Base-by-base conservation (phyloP, 2,113 vertebrate species). In the Forbesichthys agassizii region DNA sequence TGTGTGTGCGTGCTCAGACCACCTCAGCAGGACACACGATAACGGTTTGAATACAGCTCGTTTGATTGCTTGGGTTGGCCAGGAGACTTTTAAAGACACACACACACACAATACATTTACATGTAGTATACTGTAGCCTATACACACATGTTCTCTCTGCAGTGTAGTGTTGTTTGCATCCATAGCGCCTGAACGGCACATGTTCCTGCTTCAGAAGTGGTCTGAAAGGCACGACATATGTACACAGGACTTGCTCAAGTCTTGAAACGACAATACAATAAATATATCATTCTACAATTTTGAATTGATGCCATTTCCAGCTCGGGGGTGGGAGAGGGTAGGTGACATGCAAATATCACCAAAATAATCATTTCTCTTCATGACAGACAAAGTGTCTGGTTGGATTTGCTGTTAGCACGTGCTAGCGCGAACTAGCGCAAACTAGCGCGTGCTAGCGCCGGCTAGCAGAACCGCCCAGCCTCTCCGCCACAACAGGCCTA, bases 161-260 rank as follows among this genome's bases (percentile, higher is more conserved):
- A 74, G 69, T 65, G 51, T 79, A 63, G 70, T 73, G 80, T 77
- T 80, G 74, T 70, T 54, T 58, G 54, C 59, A 74, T 81, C 66
- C 82, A 83, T 79, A 77, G 57, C 71, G 73, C 75, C 48, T 88
- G 79, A 86, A 88, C 82, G 87, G 72, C 81, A 20, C 20, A 20
- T 60, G 14, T 67, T 84, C 66, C 52, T 67, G 55, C 82, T 84
- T 77, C 63, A 77, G 53, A 61, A 64, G 53, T 56, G 27, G 66
- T 49, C 13, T 1, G 33, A 33, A 58, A 63, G 8, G 46, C 54
- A 57, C 16, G 59, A 61, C 52, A 27, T 60, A 10, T 77, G 64
- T 71, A 56, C 46, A 42, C 36, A 7, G 36, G 36, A 5, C 36
- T 7, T 42, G 4, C 36, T 42, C 36, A 7, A 7, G 36, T 42